Base-by-base conservation (phyloP, 1,140 invertebrate species). In the Listronotus oregonensis region DNA sequence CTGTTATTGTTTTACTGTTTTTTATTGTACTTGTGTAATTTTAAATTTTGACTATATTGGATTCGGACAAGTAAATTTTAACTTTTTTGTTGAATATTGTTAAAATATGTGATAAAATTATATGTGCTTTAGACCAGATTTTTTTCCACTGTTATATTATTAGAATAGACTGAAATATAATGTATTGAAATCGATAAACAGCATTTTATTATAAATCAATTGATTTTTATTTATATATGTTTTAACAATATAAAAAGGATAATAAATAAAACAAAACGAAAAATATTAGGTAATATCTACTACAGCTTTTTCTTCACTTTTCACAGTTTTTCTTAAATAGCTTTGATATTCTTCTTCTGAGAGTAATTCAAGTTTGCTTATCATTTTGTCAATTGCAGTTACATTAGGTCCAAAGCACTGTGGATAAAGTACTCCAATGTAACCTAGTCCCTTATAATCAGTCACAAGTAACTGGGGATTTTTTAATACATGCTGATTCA, bases 371-470 rank as follows among this genome's bases (percentile, higher is more conserved):
- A 43, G 37, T 21, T 59, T 43, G 40, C 12, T 11, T 47, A 54
- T 34, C 32, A 57, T 54, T 39, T 39, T 54, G 8, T 64, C 55
- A 40, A 58, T 56, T 6, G 55, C 15, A 34, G 14, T 51, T 39
- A 12, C 21, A 18, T 47, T 46, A 5, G 54, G 55, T 40, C 63
- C 55, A 17, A 31, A 58, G 12, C 55, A 27, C 50, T 60, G 15
- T 27, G 58, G 64, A 55, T 60, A 51, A 5, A 66, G 55, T 3
- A 66, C 64, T 55, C 44, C 64, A 54, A 66, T 66, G 34, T 54
- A 66, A 17, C 64, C 64, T 5, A 66, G 42, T 61, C 46, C 39
- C 27, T 61, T 52, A 55, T 60, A 66, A 43, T 44, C 39, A n/a
- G 37, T 44, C 4, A 61, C 44, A 14, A 66, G 57, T 37, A 66